Evolutionary conservation across 2,797 vertebrate species (phyloP).

Genomic region (Selene dorsalis): DNA sequence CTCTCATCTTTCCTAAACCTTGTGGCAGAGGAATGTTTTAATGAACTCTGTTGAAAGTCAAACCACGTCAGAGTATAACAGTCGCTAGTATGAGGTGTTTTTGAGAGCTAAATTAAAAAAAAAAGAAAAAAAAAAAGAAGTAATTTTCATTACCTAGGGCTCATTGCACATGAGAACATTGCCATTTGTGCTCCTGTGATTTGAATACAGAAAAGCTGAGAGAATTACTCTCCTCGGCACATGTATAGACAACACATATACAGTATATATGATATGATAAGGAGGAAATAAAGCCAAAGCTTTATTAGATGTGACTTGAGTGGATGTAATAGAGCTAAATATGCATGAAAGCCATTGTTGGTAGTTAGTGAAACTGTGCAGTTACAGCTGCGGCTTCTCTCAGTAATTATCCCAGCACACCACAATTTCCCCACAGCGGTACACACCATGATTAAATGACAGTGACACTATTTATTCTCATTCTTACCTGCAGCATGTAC

Average conservation of each 20-base stretch:
- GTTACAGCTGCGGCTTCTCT: constrained; percentile 4
- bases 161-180: not conserved
- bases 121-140: not conserved
- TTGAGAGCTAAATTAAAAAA: constrained; percentile 4
- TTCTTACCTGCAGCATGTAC: not conserved
- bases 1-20: constrained; percentile 14
- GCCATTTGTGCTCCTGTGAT: not conserved
- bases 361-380: constrained; percentile 25
- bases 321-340: constrained; percentile 4
- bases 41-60: constrained; percentile 44
- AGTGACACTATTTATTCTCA: not conserved
- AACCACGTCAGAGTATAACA: constrained; percentile 21
- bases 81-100: not conserved
- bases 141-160: not conserved
- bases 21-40: constrained; percentile 35
- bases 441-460: constrained; percentile 3
- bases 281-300: not conserved
- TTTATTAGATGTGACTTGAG: constrained; percentile 6
- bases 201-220: not conserved
- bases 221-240: too few relatives aligned
- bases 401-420: constrained; percentile 10
- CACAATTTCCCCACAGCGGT: not conserved
- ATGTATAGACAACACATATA: not conserved
- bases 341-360: constrained; percentile 1
- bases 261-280: not conserved